Percentiles rank a stretch among this genome's conserved stretches.
phyloP scores from a whole-genome alignment of 1,140 invertebrate genomes.

The Oryctes rhinoceros region DNA sequence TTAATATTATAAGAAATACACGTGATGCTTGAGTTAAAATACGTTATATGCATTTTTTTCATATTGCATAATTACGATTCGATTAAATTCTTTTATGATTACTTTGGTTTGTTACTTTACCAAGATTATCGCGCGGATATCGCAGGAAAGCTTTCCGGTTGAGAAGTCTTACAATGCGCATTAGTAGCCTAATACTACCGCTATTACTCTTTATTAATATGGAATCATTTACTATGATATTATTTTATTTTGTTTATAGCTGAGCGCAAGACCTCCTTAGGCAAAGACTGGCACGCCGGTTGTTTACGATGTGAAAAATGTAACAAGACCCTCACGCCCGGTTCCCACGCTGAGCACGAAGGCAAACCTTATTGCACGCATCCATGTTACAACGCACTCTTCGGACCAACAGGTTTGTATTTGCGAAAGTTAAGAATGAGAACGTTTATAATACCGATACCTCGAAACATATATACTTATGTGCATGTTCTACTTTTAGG shows the following conservation, averaged over 20 bases:
- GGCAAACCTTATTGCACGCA: slow-evolving; percentile 82
- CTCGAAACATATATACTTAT: not conserved
- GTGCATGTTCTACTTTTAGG: slow-evolving; percentile 42
- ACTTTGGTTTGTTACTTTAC: too few species aligned
- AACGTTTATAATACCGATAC: slow-evolving; percentile 34
- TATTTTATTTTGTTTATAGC: slow-evolving; percentile 65
- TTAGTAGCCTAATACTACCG: too few species aligned
- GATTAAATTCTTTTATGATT: too few species aligned
- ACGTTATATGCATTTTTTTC: too few species aligned
- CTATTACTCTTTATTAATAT: too few species aligned
- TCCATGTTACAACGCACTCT: slow-evolving; percentile 78
- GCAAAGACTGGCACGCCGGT: slow-evolving; percentile 81
- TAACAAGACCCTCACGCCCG: slow-evolving; percentile 78
- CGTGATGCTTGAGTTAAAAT: too few species aligned
- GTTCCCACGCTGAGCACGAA: slow-evolving; percentile 77
- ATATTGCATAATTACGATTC: too few species aligned
- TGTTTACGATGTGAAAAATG: slow-evolving; percentile 82
- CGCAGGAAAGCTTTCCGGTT: too few species aligned
- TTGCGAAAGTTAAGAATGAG: slow-evolving; percentile 20
- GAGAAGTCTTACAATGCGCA: too few species aligned
- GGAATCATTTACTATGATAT: too few species aligned
- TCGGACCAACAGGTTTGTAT: slow-evolving; percentile 72
- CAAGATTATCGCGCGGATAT: too few species aligned
- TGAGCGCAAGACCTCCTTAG: slow-evolving; percentile 79
- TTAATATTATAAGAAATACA: too few species aligned